A percentile compares a stretch with the other conserved stretches of the same genome.
Conservation (phyloP, 1,140 invertebrate species). For the Akabosia matsudoensis region DNA sequence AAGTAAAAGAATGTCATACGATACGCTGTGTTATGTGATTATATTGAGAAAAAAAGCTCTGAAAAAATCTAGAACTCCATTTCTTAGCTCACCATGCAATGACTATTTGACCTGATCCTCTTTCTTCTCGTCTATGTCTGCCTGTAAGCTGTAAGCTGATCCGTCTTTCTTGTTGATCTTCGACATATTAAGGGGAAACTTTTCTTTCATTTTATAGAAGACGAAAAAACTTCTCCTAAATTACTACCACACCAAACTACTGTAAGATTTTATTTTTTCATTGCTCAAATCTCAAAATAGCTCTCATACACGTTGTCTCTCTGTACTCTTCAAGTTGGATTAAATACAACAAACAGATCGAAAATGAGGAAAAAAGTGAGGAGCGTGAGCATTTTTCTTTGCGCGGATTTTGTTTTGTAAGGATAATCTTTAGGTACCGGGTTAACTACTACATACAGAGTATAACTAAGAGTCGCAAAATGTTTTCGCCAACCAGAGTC, state of each 20-base stretch:
- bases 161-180: not conserved
- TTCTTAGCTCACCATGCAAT: not conserved
- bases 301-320: not conserved
- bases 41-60: not conserved
- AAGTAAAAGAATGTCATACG: conserved; percentile 10
- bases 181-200: not conserved
- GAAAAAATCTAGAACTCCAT: not conserved
- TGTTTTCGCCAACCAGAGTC: no score
- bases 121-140: not conserved
- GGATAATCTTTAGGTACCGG: no score
- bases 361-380: not conserved
- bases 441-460: no score
- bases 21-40: not conserved
- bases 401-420: no score
- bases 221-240: no score
- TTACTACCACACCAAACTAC: no score
- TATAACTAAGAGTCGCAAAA: no score
- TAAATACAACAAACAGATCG: not conserved
- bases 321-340: not conserved
- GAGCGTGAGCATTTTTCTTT: not conserved
- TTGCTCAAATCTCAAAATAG: not conserved
- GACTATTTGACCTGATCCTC: not conserved
- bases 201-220: not conserved
- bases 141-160: not conserved
- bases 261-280: not conserved